Conservation (phyloP, 2,888 invertebrate species). For the Griposia aprilina region DNA sequence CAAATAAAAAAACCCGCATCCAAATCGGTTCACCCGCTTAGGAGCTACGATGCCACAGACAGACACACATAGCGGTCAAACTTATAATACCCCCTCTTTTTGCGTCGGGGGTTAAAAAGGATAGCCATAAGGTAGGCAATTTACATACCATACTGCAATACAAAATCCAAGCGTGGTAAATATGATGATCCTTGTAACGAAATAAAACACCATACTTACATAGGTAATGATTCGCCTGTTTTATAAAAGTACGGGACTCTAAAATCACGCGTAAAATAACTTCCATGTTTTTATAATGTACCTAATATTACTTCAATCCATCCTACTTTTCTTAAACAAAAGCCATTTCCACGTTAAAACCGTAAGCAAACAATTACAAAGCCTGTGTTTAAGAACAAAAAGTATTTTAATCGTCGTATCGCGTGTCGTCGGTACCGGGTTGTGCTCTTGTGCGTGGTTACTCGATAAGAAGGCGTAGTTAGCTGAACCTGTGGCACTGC, state of each 20-base stretch:
- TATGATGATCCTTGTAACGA: background rate
- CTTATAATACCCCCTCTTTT: no score
- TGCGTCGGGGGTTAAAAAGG: background rate
- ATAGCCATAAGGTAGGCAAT: background rate
- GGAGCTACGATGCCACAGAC: no score
- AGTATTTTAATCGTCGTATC: constrained; percentile 83
- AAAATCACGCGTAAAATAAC: no score
- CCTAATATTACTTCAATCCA: background rate
- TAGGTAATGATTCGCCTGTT: background rate
- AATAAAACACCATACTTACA: background rate
- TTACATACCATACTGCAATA: no score
- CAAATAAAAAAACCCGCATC: no score
- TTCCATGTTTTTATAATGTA: background rate
- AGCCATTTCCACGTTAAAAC: constrained; percentile 57
- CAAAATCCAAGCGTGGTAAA: background rate
- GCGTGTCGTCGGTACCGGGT: constrained; percentile 80
- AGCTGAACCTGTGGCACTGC: constrained; percentile 63
- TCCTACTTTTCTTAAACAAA: constrained; percentile 22
- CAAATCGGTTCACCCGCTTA: no score
- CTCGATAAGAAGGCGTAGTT: constrained; percentile 77
- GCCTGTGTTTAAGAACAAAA: constrained; percentile 79
- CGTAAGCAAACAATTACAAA: constrained; percentile 81
- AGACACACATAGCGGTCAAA: no score
- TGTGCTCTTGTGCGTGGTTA: constrained; percentile 80
- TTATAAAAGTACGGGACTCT: background rate